Percentiles rank a stretch among this genome's conserved stretches.
Conservation (phyloP, 1,140 invertebrate species). For the Euborellia annulipes region DNA sequence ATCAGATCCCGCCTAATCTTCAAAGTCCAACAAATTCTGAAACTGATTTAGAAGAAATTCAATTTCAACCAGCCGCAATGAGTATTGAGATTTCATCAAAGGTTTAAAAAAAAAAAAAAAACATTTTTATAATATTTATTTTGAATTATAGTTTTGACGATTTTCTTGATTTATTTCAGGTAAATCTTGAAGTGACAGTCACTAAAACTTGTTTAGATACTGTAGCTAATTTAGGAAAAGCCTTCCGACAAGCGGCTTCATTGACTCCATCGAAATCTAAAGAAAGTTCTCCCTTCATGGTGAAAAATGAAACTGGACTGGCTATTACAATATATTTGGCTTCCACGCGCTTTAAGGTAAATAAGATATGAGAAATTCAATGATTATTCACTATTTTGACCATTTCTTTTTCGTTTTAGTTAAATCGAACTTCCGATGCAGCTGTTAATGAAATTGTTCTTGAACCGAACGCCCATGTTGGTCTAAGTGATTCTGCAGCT, state of each 20-base stretch:
- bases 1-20: conserved; percentile 3
- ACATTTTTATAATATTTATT: background rate
- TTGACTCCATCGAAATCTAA: conserved; percentile 31
- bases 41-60: conserved; percentile 9
- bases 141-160: too few relatives aligned
- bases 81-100: conserved; percentile 39
- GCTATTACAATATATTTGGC: conserved; percentile 36
- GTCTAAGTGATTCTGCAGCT: too few relatives aligned
- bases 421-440: too few relatives aligned
- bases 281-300: conserved; percentile 53
- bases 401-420: too few relatives aligned
- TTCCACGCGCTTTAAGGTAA: conserved; percentile 21
- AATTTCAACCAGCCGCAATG: conserved; percentile 23
- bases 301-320: conserved; percentile 71
- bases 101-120: conserved; percentile 2
- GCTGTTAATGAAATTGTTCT: conserved; percentile 36
- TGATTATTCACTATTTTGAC: too few relatives aligned
- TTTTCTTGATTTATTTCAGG: too few relatives aligned
- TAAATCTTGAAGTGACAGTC: conserved; percentile 69
- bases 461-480: conserved; percentile 12
- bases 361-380: too few relatives aligned
- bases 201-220: conserved; percentile 78
- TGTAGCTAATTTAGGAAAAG: conserved; percentile 38
- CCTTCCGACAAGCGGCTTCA: conserved; percentile 48
- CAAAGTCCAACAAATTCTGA: conserved; percentile 8